Evolutionary conservation across 2,888 invertebrate species (phyloP).

Genomic region (Cyclophora albipunctata): DNA sequence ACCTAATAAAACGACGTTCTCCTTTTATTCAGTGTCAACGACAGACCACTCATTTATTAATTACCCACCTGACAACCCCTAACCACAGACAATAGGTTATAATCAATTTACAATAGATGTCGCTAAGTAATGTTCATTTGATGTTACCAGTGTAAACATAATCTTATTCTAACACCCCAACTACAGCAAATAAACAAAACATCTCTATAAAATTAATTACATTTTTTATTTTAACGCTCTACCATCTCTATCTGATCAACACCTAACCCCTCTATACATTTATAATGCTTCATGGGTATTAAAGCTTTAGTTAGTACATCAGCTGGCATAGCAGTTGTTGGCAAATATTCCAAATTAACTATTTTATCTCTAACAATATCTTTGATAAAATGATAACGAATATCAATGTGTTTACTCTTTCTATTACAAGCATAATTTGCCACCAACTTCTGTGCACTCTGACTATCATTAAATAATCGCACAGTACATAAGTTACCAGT

Average conservation of each 20-base stretch:
- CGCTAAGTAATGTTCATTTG: no score
- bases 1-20: no score
- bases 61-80: no score
- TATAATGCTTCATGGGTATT: slow-evolving; percentile 9
- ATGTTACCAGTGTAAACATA: slow-evolving; percentile 4
- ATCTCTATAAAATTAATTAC: no score
- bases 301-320: slow-evolving; percentile 15
- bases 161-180: no score
- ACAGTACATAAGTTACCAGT: not conserved
- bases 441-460: slow-evolving; percentile 1
- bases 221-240: no score
- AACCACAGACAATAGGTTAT: no score
- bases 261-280: not conserved
- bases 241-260: no score
- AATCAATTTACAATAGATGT: no score
- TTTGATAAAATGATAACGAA: slow-evolving; percentile 9
- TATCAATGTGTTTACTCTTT: slow-evolving; percentile 12
- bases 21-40: no score
- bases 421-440: not conserved
- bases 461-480: not conserved
- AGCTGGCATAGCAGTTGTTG: slow-evolving; percentile 14
- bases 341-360: slow-evolving; percentile 9
- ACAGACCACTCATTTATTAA: no score
- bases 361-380: slow-evolving; percentile 6
- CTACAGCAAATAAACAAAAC: no score